phyloP scores from a whole-genome alignment of 2,113 vertebrate species.

The Takifugu bimaculatus region DNA sequence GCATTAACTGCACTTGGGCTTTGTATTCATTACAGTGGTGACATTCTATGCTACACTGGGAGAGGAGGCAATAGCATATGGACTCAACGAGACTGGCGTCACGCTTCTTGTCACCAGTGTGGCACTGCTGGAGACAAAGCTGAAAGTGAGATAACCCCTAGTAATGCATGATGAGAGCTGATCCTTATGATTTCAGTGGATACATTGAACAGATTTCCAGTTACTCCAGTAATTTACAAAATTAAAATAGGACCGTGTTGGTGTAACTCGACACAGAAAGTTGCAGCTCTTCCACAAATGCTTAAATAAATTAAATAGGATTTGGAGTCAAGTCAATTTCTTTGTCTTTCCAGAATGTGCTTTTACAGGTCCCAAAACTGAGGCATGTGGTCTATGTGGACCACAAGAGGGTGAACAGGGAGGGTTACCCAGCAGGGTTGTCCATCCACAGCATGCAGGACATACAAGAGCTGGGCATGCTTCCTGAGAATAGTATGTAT shows the following conservation, averaged over 20 bases:
- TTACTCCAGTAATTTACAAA: no score
- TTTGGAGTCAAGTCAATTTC: neutral
- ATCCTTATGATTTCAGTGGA: neutral
- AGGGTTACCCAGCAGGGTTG: conserved; percentile 82
- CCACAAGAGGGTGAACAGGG: conserved; percentile 78
- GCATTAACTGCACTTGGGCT: neutral
- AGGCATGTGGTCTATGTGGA: conserved; percentile 91
- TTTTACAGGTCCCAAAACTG: conserved; percentile 78
- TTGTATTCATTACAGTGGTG: conserved; percentile 78
- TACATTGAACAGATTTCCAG: neutral
- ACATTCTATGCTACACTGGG: conserved; percentile 95
- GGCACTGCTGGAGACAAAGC: conserved; percentile 88
- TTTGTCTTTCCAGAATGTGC: conserved; percentile 71
- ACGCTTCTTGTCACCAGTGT: conserved; percentile 87
- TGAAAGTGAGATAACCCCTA: conserved; percentile 80
- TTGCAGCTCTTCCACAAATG: no score
- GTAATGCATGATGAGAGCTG: neutral
- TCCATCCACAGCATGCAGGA: conserved; percentile 86
- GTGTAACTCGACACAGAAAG: no score
- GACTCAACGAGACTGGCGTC: conserved; percentile 89
- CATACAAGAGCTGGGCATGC: conserved; percentile 84
- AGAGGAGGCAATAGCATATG: conserved; percentile 87
- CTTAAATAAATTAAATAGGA: no score
- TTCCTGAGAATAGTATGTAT: conserved; percentile 87
- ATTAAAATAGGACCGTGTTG: no score